Evolutionary conservation across 35 echinoderm and acorn worm species (phyloP).

Genomic region (Ptychodera flava): DNA sequence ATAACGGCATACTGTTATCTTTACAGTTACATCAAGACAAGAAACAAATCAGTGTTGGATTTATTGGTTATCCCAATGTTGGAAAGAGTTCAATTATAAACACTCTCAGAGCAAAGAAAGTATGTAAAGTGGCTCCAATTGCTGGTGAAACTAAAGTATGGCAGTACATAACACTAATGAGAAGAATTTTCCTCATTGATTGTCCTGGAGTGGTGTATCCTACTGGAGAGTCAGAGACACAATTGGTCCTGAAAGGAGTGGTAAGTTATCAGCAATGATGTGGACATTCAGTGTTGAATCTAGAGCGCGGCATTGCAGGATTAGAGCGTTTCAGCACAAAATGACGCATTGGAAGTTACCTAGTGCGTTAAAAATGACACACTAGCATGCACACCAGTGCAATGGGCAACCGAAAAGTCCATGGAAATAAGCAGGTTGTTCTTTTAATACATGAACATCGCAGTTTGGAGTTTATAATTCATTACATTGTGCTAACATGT

Average conservation of each 20-base stretch:
- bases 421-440: too few relatives aligned
- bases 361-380: too few relatives aligned
- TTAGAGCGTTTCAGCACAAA: too few relatives aligned
- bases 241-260: conserved; percentile 89
- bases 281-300: too few relatives aligned
- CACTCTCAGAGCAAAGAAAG: conserved; percentile 75
- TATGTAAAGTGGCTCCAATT: conserved; percentile 92
- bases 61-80: conserved; percentile 95
- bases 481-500: too few relatives aligned
- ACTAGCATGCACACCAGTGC: too few relatives aligned
- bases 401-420: too few relatives aligned
- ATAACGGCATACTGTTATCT: too few relatives aligned
- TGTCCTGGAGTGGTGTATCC: conserved; percentile 90
- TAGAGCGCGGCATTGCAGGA: too few relatives aligned
- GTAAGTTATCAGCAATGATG: conserved; percentile 37
- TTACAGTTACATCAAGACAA: conserved; percentile 84
- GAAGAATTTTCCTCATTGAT: conserved; percentile 88
- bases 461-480: too few relatives aligned
- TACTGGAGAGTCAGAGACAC: conserved; percentile 70
- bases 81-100: conserved; percentile 99
- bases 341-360: too few relatives aligned
- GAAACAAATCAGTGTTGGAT: conserved; percentile 92
- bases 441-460: too few relatives aligned
- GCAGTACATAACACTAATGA: conserved; percentile 99
- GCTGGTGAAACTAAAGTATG: conserved; percentile 95